Evolutionary conservation across 2,113 vertebrate species (phyloP).

Genomic region (Urocolius indicus): DNA sequence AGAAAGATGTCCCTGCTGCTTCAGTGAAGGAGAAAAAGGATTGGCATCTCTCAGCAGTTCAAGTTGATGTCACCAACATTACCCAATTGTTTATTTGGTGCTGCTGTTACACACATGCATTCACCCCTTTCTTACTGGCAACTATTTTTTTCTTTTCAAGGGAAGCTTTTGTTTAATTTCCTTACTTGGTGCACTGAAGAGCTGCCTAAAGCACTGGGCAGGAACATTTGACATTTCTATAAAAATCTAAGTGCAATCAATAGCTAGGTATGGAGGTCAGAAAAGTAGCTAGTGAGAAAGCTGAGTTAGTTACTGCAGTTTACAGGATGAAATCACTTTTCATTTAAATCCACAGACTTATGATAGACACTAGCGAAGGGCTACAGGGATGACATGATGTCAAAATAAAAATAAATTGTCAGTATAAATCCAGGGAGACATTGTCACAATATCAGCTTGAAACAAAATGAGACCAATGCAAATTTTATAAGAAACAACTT

Average conservation of each 20-base stretch:
- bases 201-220: slow-evolving; percentile 9
- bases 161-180: neutral
- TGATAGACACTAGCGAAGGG: slow-evolving; percentile 12
- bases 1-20: neutral
- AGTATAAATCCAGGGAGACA: slow-evolving; percentile 57
- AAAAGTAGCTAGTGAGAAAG: slow-evolving; percentile 18
- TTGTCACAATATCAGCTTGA: slow-evolving; percentile 56
- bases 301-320: slow-evolving; percentile 23
- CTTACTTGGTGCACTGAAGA: neutral
- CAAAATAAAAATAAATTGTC: slow-evolving; percentile 65
- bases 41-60: neutral
- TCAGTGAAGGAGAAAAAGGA: neutral
- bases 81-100: neutral
- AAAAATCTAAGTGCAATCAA: slow-evolving; percentile 28
- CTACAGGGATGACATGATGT: slow-evolving; percentile 35
- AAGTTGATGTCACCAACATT: neutral
- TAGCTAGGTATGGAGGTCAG: slow-evolving; percentile 43
- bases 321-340: slow-evolving; percentile 16
- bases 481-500: slow-evolving; percentile 69
- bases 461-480: slow-evolving; percentile 66
- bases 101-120: neutral
- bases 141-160: neutral
- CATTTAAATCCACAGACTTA: slow-evolving; percentile 29
- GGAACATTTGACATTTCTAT: slow-evolving; percentile 22
- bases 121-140: neutral